Percentiles rank a stretch among this genome's conserved stretches.
Evolutionary conservation across 2,888 invertebrate genomes (phyloP).

Genomic region (Reticulitermes lucifugus): DNA sequence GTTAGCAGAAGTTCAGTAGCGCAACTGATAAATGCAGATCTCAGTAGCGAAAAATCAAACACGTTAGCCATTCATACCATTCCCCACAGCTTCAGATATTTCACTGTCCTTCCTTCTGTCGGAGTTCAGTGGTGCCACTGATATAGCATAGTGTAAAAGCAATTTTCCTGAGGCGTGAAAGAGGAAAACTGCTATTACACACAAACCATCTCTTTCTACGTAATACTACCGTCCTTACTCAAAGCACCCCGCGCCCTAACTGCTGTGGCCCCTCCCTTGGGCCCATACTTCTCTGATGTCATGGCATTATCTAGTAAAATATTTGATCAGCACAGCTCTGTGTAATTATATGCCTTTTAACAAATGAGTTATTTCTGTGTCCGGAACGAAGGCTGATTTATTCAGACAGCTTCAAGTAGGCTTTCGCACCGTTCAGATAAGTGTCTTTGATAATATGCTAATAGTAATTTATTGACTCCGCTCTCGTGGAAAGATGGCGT

Average conservation of each 20-base stretch:
- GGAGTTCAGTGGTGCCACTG: slow-evolving; percentile 8
- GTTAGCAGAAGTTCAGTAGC: neutral
- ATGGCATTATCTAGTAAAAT: slow-evolving; percentile 52
- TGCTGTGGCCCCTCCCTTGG: slow-evolving; percentile 38
- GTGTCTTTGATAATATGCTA: slow-evolving; percentile 61
- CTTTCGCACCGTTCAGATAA: slow-evolving; percentile 56
- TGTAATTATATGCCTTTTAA: slow-evolving; percentile 61
- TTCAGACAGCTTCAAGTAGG: slow-evolving; percentile 52
- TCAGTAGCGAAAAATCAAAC: neutral
- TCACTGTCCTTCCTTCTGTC: neutral
- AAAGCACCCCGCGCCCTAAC: slow-evolving; percentile 36
- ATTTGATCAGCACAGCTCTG: slow-evolving; percentile 53
- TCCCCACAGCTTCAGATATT: neutral
- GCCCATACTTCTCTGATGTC: slow-evolving; percentile 48
- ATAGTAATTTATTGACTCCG: slow-evolving; percentile 58
- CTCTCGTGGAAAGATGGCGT: slow-evolving; percentile 49
- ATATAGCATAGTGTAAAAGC: slow-evolving; percentile 10
- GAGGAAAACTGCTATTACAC: slow-evolving; percentile 39
- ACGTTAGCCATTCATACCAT: neutral
- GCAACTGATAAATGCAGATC: neutral
- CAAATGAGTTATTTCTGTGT: slow-evolving; percentile 60
- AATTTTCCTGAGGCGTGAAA: slow-evolving; percentile 40
- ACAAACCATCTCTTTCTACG: slow-evolving; percentile 3
- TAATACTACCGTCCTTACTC: slow-evolving; percentile 37
- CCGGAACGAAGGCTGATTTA: slow-evolving; percentile 59